Conservation (phyloP, 2,113 vertebrate genomes). For the Mustelus asterias region DNA sequence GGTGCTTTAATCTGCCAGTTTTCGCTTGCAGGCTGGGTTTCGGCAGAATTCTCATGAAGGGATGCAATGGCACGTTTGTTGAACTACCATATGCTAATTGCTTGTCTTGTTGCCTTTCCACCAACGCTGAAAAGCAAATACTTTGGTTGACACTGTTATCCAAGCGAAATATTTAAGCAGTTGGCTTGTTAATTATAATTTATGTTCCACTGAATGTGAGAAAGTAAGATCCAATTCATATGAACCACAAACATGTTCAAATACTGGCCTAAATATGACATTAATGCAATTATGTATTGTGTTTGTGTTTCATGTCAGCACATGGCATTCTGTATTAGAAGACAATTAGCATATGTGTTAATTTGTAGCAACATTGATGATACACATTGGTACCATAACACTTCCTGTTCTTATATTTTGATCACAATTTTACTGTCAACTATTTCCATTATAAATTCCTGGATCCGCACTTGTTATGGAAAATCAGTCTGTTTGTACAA, state of each 20-base stretch:
- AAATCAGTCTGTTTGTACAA: background rate
- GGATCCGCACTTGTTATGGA: background rate
- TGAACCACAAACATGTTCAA: background rate
- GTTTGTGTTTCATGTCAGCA: background rate
- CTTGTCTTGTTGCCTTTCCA: background rate
- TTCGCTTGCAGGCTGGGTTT: background rate
- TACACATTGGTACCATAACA: background rate
- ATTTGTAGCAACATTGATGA: background rate
- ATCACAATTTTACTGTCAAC: background rate
- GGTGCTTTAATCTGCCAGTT: background rate
- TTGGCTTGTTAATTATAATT: background rate
- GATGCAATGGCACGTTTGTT: background rate
- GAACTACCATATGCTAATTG: background rate
- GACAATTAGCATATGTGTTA: background rate
- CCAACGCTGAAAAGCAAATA: background rate
- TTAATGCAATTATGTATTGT: background rate
- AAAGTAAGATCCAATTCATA: background rate
- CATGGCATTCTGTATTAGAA: background rate
- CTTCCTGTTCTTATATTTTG: background rate
- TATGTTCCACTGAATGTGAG: background rate
- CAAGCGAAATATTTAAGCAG: background rate
- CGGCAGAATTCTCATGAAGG: background rate
- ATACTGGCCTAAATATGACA: background rate
- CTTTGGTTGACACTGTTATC: background rate
- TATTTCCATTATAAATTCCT: background rate